These are phyloP conservation scores for Protobothrops flavoviridis DNA, from an alignment of 2,113 vertebrate genomes.

Conservation along the genomic window DNA sequence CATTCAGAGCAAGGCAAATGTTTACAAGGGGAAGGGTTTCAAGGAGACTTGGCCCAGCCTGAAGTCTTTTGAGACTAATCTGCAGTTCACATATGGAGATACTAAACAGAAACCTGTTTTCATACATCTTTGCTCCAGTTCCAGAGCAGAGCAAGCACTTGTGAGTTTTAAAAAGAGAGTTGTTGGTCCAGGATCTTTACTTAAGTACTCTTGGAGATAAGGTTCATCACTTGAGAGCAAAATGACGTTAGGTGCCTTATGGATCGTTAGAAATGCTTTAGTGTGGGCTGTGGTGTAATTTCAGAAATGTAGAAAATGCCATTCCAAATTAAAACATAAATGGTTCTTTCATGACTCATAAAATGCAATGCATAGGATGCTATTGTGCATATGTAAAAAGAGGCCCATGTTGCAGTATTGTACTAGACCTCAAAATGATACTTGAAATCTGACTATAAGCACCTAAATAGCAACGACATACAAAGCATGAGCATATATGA, in stretches of 20 bases:
- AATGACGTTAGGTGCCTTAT: neutral
- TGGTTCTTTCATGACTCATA: neutral
- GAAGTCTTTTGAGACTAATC: neutral
- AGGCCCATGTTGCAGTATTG: neutral
- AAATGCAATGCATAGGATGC: neutral
- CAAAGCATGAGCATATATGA: neutral
- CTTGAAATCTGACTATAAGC: neutral
- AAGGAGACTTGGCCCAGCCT: neutral
- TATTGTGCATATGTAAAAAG: neutral
- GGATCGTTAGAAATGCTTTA: neutral
- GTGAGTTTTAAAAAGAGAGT: neutral
- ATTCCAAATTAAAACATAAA: neutral
- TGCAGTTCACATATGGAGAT: neutral
- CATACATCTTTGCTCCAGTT: neutral
- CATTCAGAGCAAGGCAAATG: neutral
- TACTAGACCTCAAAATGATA: neutral
- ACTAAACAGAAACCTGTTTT: neutral
- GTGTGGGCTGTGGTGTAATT: neutral
- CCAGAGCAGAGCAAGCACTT: neutral
- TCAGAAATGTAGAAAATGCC: neutral
- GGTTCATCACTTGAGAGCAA: neutral
- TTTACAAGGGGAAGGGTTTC: neutral
- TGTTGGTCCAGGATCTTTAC: neutral
- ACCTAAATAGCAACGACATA: neutral
- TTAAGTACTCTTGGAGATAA: neutral